These are phyloP conservation scores for Omphaloscelis lunosa DNA, from an alignment of 2,888 invertebrate genomes.

Conservation along the genomic window DNA sequence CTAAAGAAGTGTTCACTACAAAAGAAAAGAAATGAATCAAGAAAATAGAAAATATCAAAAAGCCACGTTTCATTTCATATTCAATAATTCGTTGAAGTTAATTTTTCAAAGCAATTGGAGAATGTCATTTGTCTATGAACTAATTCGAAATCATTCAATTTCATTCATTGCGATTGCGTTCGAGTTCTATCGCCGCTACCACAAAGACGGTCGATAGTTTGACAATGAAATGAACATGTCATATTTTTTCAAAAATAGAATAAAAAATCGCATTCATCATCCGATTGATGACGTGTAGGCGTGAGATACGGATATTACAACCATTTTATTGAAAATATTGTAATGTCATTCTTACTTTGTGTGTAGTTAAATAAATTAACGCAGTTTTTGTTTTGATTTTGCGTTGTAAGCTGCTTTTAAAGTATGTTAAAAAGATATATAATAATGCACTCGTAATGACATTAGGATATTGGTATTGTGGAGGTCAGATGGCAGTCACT, in stretches of 20 bases:
- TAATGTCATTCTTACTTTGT: conserved; percentile 27
- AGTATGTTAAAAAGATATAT: no score
- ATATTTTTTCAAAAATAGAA: conserved; percentile 14
- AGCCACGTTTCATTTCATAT: neutral
- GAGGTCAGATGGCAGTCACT: no score
- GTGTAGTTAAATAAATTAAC: neutral
- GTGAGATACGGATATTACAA: conserved; percentile 29
- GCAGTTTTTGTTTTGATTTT: no score
- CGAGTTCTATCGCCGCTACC: neutral
- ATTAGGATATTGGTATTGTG: no score
- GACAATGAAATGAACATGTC: conserved; percentile 32
- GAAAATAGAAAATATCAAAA: neutral
- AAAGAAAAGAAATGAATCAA: neutral
- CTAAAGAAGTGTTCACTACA: no score
- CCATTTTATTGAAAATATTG: conserved; percentile 43
- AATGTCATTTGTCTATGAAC: neutral
- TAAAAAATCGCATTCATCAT: conserved; percentile 34
- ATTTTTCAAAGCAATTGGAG: neutral
- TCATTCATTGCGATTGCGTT: neutral
- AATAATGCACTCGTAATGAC: no score
- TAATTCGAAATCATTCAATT: neutral
- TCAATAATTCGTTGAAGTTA: neutral
- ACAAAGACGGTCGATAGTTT: neutral
- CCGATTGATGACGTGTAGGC: conserved; percentile 32
- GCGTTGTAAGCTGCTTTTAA: no score